phyloP scores from a whole-genome alignment of 2,888 invertebrate genomes.

The Bibio marci region DNA sequence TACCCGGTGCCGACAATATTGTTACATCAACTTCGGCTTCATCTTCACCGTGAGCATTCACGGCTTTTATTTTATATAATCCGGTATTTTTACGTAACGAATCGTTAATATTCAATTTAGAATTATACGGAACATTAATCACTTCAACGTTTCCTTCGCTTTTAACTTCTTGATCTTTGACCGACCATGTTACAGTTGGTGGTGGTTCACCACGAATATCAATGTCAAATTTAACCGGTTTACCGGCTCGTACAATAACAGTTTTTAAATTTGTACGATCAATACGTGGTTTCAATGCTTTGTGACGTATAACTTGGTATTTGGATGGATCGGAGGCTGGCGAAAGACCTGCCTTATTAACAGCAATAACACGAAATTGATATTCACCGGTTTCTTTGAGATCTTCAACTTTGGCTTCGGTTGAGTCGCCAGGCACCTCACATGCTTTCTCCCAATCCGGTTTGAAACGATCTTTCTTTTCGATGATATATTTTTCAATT shows the following conservation, averaged over 20 bases:
- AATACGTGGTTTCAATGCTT: constrained; percentile 87
- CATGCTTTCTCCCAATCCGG: constrained; percentile 80
- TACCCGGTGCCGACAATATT: constrained; percentile 64
- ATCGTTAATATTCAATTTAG: constrained; percentile 66
- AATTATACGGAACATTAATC: constrained; percentile 77
- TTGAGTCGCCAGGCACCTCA: constrained; percentile 57
- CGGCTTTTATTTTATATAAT: constrained; percentile 74
- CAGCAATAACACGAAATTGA: constrained; percentile 79
- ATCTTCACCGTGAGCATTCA: constrained; percentile 81
- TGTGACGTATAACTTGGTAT: constrained; percentile 75
- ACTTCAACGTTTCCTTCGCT: constrained; percentile 55
- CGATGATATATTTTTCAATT: constrained; percentile 82
- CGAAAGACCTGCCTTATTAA: constrained; percentile 85
- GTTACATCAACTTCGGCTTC: constrained; percentile 89
- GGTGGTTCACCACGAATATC: constrained; percentile 92
- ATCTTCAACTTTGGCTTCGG: constrained; percentile 63
- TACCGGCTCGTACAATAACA: constrained; percentile 76
- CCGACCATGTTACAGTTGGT: constrained; percentile 83
- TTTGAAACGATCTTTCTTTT: constrained; percentile 73
- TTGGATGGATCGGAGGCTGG: constrained; percentile 81
- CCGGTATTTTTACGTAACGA: constrained; percentile 73
- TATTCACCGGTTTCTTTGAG: constrained; percentile 82
- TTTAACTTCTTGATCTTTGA: constrained; percentile 58
- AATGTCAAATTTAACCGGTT: constrained; percentile 81
- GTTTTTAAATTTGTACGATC: constrained; percentile 88